phyloP scores from a whole-genome alignment of 2,888 invertebrate genomes.

The Leptinotarsa haldemani region DNA sequence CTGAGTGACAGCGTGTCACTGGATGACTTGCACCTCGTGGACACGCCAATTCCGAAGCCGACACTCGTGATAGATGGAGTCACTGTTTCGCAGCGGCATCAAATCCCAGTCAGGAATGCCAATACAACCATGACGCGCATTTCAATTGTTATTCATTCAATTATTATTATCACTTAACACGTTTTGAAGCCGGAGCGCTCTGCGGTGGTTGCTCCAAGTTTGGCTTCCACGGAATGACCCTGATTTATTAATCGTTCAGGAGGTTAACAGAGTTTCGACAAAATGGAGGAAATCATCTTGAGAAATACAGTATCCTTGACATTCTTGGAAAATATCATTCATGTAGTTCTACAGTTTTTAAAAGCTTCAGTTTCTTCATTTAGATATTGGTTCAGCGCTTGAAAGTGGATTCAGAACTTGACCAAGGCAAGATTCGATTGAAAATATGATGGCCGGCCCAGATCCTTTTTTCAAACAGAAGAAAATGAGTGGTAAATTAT shows the following conservation, averaged over 20 bases:
- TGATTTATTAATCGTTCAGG: conserved; percentile 6
- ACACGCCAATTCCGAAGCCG: conserved; percentile 59
- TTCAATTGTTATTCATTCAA: conserved; percentile 61
- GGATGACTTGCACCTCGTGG: conserved; percentile 48
- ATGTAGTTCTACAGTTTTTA: background rate
- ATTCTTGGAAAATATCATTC: background rate
- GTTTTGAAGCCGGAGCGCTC: conserved; percentile 1
- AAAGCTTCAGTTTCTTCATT: no score
- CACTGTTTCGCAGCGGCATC: conserved; percentile 60
- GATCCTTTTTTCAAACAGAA: no score
- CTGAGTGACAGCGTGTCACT: conserved; percentile 38
- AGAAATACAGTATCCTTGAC: background rate
- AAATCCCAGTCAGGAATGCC: conserved; percentile 64
- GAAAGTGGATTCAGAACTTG: no score
- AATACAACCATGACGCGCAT: conserved; percentile 64
- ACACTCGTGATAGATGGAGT: conserved; percentile 60
- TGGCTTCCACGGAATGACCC: conserved; percentile 20
- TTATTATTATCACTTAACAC: conserved; percentile 38
- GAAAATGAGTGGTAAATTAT: no score
- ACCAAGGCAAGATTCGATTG: no score
- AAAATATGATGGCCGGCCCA: no score
- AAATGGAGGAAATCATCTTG: no score
- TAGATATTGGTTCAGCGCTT: no score
- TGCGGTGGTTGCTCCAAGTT: conserved; percentile 46
- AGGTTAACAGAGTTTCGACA: background rate